Conservation (phyloP, 1,140 invertebrate species). For the Xylocopa sonorina region DNA sequence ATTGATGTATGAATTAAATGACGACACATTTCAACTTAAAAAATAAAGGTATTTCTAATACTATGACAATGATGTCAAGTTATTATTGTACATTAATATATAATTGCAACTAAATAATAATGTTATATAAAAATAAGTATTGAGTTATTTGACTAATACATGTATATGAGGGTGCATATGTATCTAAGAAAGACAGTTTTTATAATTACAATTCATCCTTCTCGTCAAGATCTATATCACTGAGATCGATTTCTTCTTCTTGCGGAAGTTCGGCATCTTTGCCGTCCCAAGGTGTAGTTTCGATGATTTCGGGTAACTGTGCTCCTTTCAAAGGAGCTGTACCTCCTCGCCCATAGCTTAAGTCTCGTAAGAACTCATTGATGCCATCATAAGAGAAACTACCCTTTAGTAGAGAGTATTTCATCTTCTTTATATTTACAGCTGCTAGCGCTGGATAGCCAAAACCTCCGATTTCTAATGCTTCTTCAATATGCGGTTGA, state of each 20-base stretch:
- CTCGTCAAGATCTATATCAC: constrained; percentile 93
- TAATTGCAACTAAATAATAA: constrained; percentile 30
- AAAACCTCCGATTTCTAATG: constrained; percentile 96
- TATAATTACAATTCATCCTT: constrained; percentile 91
- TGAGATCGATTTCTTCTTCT: constrained; percentile 96
- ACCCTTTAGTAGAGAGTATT: constrained; percentile 95
- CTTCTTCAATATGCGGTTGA: constrained; percentile 92
- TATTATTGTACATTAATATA: constrained; percentile 37
- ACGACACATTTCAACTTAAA: constrained; percentile 19
- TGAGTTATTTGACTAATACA: constrained; percentile 36
- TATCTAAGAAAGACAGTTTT: constrained; percentile 34
- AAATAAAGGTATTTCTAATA: constrained; percentile 27
- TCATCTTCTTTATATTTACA: constrained; percentile 98
- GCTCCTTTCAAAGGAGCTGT: constrained; percentile 94
- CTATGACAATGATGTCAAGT: neutral
- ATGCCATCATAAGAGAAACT: constrained; percentile 98
- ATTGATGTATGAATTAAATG: constrained; percentile 31
- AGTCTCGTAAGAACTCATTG: constrained; percentile 96
- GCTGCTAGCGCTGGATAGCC: constrained; percentile 97
- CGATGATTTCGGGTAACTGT: constrained; percentile 89
- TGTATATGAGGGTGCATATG: constrained; percentile 36
- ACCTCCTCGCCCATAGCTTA: constrained; percentile 96
- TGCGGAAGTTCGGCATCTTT: constrained; percentile 95
- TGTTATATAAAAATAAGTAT: constrained; percentile 50
- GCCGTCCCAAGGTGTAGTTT: constrained; percentile 95